These are phyloP conservation scores for Proteles cristata DNA, from an alignment of 2,113 vertebrate species.

Conservation along the genomic window DNA sequence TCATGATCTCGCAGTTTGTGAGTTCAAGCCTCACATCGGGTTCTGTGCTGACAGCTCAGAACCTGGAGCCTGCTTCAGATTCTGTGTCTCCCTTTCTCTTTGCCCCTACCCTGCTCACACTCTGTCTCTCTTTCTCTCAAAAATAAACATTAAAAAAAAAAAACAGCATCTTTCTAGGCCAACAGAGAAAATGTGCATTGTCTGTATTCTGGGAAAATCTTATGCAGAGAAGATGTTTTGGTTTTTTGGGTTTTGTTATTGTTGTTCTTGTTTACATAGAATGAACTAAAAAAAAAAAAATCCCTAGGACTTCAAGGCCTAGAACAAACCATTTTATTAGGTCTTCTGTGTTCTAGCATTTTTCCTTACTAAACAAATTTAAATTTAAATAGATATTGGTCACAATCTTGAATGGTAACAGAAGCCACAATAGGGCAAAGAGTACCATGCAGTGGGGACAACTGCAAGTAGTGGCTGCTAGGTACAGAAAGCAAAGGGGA, in stretches of 20 bases:
- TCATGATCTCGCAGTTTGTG: too few species aligned
- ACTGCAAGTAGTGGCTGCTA: background rate
- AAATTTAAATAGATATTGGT: background rate
- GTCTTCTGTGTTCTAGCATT: background rate
- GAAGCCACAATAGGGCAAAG: background rate
- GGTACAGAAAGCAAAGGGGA: background rate
- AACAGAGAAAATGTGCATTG: background rate
- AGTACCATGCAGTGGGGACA: background rate
- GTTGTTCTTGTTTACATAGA: background rate
- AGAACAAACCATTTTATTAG: background rate
- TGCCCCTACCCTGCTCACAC: too few species aligned
- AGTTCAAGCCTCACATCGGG: too few species aligned
- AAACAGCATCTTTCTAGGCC: background rate
- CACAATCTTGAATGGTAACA: background rate
- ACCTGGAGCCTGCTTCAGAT: too few species aligned
- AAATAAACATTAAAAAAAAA: too few species aligned
- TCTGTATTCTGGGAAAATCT: background rate
- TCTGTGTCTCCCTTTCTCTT: too few species aligned
- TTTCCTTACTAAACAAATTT: constrained; percentile 21
- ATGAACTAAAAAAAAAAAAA: background rate
- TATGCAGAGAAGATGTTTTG: background rate
- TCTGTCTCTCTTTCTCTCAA: too few species aligned
- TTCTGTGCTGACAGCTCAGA: too few species aligned
- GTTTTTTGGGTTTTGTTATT: background rate
- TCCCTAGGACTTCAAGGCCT: background rate